A percentile compares a stretch with the other conserved stretches of the same genome.
Evolutionary conservation across 2,797 vertebrate genomes (phyloP).

Genomic region (Avahi laniger): DNA sequence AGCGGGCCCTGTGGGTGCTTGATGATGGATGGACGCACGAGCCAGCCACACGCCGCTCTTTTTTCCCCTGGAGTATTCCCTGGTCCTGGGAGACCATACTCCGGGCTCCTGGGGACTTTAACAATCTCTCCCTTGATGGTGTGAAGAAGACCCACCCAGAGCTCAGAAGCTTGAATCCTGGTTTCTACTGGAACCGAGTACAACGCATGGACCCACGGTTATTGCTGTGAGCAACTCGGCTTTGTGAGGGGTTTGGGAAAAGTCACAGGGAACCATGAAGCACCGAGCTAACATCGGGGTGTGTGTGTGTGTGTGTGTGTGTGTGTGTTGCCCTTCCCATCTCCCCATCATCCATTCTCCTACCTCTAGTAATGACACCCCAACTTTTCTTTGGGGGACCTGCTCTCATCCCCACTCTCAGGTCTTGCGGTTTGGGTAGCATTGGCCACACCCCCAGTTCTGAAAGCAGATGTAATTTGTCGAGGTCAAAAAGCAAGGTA

Average conservation of each 20-base stretch:
- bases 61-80: not conserved
- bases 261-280: not conserved
- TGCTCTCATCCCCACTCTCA: not conserved
- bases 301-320: not conserved
- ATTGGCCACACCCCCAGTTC: not conserved
- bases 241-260: not conserved
- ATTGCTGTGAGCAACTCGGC: not conserved
- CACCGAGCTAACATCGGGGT: not conserved
- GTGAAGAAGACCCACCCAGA: not conserved
- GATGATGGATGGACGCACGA: fast-evolving
- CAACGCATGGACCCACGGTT: not conserved
- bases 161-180: not conserved
- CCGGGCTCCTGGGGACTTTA: not conserved
- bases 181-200: not conserved
- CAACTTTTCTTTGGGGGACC: not conserved
- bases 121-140: not conserved
- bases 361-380: not conserved
- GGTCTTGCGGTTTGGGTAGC: not conserved
- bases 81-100: not conserved
- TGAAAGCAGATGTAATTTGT: not conserved
- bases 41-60: too few species aligned
- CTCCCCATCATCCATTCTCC: not conserved
- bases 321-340: not conserved
- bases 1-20: not conserved
- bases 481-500: not conserved